Conservation (phyloP, 1,140 invertebrate species). For the Diorhabda elongata region DNA sequence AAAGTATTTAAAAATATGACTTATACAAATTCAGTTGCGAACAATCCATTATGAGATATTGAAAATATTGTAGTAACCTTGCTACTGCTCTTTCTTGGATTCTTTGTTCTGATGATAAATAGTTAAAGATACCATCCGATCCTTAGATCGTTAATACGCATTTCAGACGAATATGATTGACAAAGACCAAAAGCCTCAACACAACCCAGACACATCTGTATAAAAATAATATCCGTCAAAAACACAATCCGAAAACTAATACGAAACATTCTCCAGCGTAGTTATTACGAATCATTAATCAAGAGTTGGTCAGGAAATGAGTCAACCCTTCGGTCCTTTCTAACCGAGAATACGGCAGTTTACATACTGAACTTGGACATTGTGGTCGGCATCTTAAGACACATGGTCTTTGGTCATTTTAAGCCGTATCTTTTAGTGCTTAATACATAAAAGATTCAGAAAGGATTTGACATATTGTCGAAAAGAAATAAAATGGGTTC, state of each 20-base stretch:
- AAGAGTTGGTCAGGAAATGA: slow-evolving; percentile 48
- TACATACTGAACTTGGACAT: slow-evolving; percentile 42
- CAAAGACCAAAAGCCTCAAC: slow-evolving; percentile 5
- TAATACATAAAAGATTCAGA: slow-evolving; percentile 36
- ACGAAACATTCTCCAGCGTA: slow-evolving; percentile 35
- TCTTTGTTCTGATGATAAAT: background rate
- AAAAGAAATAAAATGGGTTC: no score
- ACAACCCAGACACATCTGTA: slow-evolving; percentile 23
- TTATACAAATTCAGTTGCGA: no score
- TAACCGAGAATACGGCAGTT: slow-evolving; percentile 41
- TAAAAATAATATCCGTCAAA: slow-evolving; percentile 34
- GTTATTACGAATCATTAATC: slow-evolving; percentile 49
- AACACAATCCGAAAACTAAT: slow-evolving; percentile 38
- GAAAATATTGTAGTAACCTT: background rate
- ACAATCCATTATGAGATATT: no score
- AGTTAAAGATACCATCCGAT: background rate
- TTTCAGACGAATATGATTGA: slow-evolving; percentile 17
- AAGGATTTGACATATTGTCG: background rate
- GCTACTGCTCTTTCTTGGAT: background rate
- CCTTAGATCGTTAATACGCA: slow-evolving; percentile 14
- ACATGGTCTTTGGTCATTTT: slow-evolving; percentile 29
- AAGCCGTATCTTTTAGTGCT: slow-evolving; percentile 11
- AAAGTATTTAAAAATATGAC: no score
- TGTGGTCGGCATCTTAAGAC: slow-evolving; percentile 38
- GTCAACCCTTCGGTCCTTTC: slow-evolving; percentile 46